phyloP scores from a whole-genome alignment of 2,797 vertebrate species.

The Thamnophis elegans region DNA sequence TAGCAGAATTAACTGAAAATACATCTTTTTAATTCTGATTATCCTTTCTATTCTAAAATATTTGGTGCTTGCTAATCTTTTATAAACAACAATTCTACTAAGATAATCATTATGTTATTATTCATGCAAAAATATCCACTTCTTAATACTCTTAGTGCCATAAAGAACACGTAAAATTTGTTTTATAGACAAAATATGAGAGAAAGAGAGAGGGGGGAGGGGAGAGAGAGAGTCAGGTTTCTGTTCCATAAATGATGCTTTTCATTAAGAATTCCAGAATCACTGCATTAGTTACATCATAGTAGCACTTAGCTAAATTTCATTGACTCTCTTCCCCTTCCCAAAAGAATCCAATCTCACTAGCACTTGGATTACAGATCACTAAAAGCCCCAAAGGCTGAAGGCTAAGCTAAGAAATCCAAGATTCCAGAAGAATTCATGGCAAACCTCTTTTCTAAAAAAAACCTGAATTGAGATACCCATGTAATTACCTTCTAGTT shows the following conservation, averaged over 20 bases:
- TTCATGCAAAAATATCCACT: background rate
- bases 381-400: background rate
- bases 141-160: background rate
- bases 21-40: background rate
- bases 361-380: background rate
- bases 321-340: background rate
- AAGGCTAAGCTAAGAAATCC: background rate
- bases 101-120: background rate
- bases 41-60: background rate
- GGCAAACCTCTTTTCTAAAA: background rate
- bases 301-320: background rate
- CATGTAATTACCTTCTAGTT: background rate
- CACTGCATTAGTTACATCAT: background rate
- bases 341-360: background rate
- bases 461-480: background rate
- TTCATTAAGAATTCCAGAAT: background rate
- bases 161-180: background rate
- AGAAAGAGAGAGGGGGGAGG: no score
- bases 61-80: background rate
- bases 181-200: background rate
- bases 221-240: background rate
- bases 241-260: background rate
- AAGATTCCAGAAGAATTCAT: background rate
- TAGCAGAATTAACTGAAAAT: background rate
- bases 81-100: background rate